phyloP scores from a whole-genome alignment of 64 coral and sea anemone species.

The Actinia tenebrosa region DNA sequence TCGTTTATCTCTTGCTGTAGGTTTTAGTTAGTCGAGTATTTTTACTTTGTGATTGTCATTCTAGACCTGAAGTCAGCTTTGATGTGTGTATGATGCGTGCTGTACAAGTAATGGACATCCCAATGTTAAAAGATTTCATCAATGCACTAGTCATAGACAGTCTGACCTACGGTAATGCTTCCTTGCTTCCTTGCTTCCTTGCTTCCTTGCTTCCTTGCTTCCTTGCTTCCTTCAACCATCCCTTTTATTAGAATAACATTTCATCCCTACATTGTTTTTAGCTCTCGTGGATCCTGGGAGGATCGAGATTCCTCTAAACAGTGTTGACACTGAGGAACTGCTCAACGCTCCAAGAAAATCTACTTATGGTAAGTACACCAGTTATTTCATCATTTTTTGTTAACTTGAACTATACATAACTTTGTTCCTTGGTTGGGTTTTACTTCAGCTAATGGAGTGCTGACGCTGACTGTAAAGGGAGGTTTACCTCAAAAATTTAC shows the following conservation, averaged over 20 bases:
- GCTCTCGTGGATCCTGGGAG: slow-evolving; percentile 85
- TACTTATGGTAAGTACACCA: slow-evolving; percentile 46
- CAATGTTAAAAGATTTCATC: slow-evolving; percentile 96
- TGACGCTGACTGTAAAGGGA: slow-evolving; percentile 78
- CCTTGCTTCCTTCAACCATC: no score
- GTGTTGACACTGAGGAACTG: slow-evolving; percentile 63
- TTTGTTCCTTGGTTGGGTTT: neutral
- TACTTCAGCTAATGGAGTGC: slow-evolving; percentile 51
- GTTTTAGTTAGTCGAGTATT: no score
- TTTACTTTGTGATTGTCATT: neutral
- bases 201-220: no score
- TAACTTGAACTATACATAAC: neutral
- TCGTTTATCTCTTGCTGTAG: no score
- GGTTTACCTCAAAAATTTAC: slow-evolving; percentile 75
- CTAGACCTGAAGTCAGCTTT: slow-evolving; percentile 76
- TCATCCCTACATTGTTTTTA: neutral
- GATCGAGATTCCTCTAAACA: slow-evolving; percentile 69
- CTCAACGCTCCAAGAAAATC: slow-evolving; percentile 66
- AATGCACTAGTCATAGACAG: slow-evolving; percentile 92
- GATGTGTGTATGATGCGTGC: slow-evolving; percentile 81
- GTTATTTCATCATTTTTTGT: neutral
- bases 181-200: no score
- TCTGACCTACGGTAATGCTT: slow-evolving; percentile 66
- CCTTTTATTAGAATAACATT: neutral
- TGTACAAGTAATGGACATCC: slow-evolving; percentile 96